Evolutionary conservation across 2,797 vertebrate species (phyloP).

Genomic region (Pterois miles): DNA sequence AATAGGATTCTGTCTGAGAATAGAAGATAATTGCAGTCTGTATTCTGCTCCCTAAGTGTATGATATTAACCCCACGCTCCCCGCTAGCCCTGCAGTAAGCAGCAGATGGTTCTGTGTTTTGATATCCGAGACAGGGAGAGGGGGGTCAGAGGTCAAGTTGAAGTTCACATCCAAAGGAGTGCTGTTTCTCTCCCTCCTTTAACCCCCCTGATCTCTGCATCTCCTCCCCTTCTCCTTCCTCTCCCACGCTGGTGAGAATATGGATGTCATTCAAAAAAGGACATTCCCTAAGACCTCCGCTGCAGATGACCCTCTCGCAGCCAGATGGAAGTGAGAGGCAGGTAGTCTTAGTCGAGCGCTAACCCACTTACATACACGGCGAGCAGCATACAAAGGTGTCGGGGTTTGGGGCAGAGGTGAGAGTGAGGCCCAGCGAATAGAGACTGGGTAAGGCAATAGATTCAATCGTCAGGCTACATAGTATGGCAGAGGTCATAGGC

Average conservation of each 20-base stretch:
- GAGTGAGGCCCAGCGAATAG: neutral
- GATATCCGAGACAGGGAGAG: conserved; percentile 82
- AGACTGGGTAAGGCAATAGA: conserved; percentile 53
- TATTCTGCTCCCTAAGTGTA: conserved; percentile 86
- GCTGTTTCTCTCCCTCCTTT: conserved; percentile 51
- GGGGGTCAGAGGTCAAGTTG: conserved; percentile 84
- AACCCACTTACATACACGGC: conserved; percentile 72
- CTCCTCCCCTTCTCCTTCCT: conserved; percentile 15
- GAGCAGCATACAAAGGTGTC: conserved; percentile 34
- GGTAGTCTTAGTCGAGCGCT: conserved; percentile 42
- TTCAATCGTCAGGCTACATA: conserved; percentile 56
- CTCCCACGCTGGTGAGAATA: conserved; percentile 66
- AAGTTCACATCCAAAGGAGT: conserved; percentile 87
- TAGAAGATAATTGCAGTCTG: conserved; percentile 87
- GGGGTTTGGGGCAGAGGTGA: conserved; percentile 39
- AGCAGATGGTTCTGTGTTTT: conserved; percentile 83
- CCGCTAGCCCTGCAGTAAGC: conserved; percentile 68
- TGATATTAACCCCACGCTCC: conserved; percentile 86
- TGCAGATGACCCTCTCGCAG: conserved; percentile 37
- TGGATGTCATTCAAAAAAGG: conserved; percentile 80
- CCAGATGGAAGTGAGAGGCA: conserved; percentile 31
- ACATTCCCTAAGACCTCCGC: conserved; percentile 61
- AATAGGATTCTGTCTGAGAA: conserved; percentile 88
- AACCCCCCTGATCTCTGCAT: conserved; percentile 17
- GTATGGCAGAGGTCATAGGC: conserved; percentile 34